A percentile compares a stretch with the other conserved stretches of the same genome.
These are phyloP conservation scores for Mobula hypostoma DNA, from an alignment of 2,113 vertebrate genomes.

Conservation along the genomic window DNA sequence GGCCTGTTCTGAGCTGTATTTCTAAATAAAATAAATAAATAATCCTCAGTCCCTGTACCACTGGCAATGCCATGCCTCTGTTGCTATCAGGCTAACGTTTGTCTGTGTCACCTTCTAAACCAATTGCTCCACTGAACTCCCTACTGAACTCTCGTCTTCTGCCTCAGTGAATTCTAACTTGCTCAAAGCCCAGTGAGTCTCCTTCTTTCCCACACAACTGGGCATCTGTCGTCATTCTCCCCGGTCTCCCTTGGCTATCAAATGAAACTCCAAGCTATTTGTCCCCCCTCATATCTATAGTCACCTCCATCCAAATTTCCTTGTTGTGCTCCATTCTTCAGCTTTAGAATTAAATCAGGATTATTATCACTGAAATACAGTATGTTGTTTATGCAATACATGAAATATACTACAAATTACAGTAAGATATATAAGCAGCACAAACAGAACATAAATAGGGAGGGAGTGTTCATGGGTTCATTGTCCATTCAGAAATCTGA, in stretches of 20 bases:
- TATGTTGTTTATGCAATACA: too few relatives aligned
- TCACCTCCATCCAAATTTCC: background rate
- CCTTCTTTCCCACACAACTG: background rate
- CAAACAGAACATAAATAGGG: too few relatives aligned
- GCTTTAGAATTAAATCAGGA: too few relatives aligned
- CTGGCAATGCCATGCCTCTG: background rate
- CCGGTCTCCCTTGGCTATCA: background rate
- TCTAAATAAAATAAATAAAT: too few relatives aligned
- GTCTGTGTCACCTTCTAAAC: too few relatives aligned
- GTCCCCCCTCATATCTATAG: background rate
- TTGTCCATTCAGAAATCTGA: too few relatives aligned
- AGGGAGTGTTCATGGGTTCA: too few relatives aligned
- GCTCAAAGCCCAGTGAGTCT: background rate
- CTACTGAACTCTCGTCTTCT: background rate
- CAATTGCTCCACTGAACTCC: background rate
- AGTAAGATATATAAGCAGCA: too few relatives aligned
- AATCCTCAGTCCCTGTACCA: background rate
- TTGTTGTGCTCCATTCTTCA: background rate
- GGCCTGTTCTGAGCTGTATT: too few relatives aligned
- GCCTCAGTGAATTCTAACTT: background rate
- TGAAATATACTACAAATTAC: too few relatives aligned
- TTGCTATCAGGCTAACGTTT: background rate
- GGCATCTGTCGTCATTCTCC: background rate
- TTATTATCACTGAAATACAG: too few relatives aligned
- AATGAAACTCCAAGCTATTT: background rate